Conservation (phyloP, 2,113 vertebrate genomes). For the Drymodes brunneopygia region DNA sequence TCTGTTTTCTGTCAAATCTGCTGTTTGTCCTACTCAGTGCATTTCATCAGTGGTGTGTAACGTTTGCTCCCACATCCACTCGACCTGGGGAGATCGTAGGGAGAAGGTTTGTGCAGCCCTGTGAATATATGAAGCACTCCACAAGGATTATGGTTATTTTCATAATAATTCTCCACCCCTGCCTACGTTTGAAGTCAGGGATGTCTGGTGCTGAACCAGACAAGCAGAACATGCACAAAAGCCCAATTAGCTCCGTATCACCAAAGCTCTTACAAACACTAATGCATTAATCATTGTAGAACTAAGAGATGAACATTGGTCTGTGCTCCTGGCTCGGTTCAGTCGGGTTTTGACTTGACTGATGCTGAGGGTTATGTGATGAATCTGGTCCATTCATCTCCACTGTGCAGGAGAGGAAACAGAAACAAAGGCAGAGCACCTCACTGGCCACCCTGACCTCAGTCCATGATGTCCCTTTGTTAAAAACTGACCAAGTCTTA, state of each 20-base stretch:
- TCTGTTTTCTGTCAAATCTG: background rate
- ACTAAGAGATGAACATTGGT: background rate
- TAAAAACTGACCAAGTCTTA: background rate
- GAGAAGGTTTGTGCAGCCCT: background rate
- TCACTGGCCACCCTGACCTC: background rate
- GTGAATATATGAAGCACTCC: background rate
- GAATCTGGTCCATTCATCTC: background rate
- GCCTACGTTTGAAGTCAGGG: slow-evolving; percentile 14
- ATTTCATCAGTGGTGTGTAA: background rate
- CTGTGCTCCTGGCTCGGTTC: background rate
- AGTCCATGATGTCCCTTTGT: background rate
- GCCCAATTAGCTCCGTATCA: slow-evolving; percentile 40
- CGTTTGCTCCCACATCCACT: fast-evolving
- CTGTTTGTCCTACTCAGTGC: background rate
- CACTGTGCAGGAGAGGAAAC: background rate
- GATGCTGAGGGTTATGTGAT: background rate
- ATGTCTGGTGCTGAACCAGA: slow-evolving; percentile 37
- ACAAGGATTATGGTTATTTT: slow-evolving; percentile 30
- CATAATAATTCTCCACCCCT: background rate
- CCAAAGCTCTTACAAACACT: slow-evolving; percentile 43
- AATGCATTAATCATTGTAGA: slow-evolving; percentile 43
- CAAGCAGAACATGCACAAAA: slow-evolving; percentile 31
- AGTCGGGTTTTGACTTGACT: background rate
- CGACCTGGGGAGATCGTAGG: background rate
- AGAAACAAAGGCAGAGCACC: slow-evolving; percentile 3